Conservation (phyloP, 2,888 invertebrate genomes). For the Tupiocoris notatus region DNA sequence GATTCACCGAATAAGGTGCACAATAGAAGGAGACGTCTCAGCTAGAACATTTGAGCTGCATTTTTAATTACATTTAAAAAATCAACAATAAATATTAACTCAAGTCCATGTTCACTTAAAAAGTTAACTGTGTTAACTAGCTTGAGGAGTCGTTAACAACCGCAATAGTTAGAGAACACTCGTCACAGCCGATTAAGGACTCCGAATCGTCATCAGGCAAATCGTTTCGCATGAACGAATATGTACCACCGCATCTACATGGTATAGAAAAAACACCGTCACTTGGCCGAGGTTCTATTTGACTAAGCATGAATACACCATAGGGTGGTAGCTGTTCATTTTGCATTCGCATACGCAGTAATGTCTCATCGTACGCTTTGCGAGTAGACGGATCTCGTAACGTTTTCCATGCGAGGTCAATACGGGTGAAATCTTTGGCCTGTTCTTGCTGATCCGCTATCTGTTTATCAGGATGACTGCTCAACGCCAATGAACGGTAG, state of each 20-base stretch:
- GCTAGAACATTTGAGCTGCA: too few relatives aligned
- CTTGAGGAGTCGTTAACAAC: not conserved
- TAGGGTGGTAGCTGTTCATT: not conserved
- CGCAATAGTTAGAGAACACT: not conserved
- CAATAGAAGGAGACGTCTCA: too few relatives aligned
- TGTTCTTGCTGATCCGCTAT: too few relatives aligned
- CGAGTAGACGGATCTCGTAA: not conserved
- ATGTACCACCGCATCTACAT: not conserved
- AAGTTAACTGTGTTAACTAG: too few relatives aligned
- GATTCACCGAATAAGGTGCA: too few relatives aligned
- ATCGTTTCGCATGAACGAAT: not conserved
- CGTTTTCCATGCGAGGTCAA: not conserved
- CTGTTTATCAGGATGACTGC: not conserved
- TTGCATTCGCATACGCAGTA: not conserved
- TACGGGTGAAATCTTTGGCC: not conserved
- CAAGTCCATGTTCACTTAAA: too few relatives aligned
- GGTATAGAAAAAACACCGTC: not conserved
- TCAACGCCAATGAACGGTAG: not conserved
- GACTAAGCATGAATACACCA: not conserved
- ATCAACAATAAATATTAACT: too few relatives aligned
- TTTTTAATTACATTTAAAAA: too few relatives aligned
- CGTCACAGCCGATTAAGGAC: not conserved
- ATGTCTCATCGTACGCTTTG: not conserved
- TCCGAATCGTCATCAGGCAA: not conserved
- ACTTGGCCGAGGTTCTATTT: not conserved